Conservation (phyloP, 2,113 vertebrate species). For the Myrmecophaga tridactyla region DNA sequence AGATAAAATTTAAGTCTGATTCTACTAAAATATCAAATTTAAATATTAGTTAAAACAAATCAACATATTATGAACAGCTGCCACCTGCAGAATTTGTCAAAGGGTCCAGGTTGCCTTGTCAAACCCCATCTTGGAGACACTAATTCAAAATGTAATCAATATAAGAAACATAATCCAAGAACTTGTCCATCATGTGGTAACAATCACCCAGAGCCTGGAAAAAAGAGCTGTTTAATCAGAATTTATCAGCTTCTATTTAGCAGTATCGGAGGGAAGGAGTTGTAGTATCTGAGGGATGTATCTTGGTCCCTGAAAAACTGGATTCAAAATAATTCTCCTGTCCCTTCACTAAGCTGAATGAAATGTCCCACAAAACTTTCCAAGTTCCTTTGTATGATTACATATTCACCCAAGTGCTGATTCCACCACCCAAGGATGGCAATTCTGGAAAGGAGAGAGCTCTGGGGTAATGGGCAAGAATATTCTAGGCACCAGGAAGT, state of each 20-base stretch:
- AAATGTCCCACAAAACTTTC: background rate
- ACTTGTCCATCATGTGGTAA: background rate
- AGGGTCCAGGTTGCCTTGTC: background rate
- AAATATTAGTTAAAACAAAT: background rate
- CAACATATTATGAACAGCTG: background rate
- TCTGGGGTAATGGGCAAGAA: background rate
- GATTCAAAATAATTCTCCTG: background rate
- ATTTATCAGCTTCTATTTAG: background rate
- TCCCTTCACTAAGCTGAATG: background rate
- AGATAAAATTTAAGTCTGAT: background rate
- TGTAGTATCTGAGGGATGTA: background rate
- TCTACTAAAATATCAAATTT: slow-evolving; percentile 7
- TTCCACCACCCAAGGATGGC: background rate
- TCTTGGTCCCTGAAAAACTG: background rate
- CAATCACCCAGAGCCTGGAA: background rate
- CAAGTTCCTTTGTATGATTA: background rate
- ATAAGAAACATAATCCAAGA: background rate
- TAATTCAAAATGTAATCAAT: background rate
- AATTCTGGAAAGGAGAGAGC: background rate
- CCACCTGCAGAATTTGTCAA: background rate
- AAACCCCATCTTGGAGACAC: background rate
- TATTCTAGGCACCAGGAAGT: background rate
- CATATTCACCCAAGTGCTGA: background rate
- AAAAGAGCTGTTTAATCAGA: background rate
- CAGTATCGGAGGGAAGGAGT: background rate